A percentile compares a stretch with the other conserved stretches of the same genome.
Evolutionary conservation across 2,113 vertebrate species (phyloP).

Genomic region (Equus quagga): DNA sequence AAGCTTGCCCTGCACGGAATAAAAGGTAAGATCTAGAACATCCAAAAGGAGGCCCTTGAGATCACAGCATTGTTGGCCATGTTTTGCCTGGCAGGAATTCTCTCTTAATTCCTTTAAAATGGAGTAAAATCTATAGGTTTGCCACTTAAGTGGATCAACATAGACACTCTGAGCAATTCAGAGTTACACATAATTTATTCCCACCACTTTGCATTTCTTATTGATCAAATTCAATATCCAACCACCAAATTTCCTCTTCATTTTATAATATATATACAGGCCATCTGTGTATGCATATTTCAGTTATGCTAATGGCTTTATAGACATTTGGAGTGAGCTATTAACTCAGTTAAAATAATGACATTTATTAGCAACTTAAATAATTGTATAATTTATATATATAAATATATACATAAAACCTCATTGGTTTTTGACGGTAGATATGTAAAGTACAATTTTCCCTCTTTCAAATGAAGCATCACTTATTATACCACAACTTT

Average conservation of each 20-base stretch:
- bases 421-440: neutral
- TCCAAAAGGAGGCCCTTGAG: neutral
- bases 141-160: neutral
- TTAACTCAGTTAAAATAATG: conserved; percentile 38
- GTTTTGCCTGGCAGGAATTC: neutral
- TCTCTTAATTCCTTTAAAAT: neutral
- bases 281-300: neutral
- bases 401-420: neutral
- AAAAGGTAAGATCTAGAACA: neutral
- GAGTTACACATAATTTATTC: neutral
- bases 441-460: neutral
- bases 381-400: neutral
- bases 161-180: neutral
- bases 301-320: neutral
- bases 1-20: neutral
- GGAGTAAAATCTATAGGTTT: neutral
- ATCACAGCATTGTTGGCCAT: neutral
- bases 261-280: neutral
- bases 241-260: neutral
- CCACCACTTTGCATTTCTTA: neutral
- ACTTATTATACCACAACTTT: neutral
- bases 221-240: neutral
- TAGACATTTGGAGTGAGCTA: neutral
- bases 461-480: neutral
- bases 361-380: neutral